phyloP scores from a whole-genome alignment of 2,113 vertebrate species.

The Rattus rattus region DNA sequence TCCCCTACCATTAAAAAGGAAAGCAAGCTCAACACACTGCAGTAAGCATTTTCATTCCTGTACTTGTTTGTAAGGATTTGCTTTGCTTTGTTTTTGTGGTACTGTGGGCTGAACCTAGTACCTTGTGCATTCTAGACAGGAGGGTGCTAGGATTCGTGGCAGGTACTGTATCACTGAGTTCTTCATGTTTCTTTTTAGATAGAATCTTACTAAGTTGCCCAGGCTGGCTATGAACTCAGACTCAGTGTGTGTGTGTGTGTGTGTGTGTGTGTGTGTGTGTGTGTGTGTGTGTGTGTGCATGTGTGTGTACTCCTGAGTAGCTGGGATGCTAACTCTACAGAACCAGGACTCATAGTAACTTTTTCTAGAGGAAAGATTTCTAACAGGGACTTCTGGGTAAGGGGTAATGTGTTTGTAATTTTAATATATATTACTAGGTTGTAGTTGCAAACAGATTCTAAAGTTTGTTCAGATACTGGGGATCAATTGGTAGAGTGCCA shows the following conservation, averaged over 20 bases:
- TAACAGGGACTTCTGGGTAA: background rate
- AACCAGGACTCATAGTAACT: background rate
- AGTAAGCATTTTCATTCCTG: background rate
- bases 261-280: too few species aligned
- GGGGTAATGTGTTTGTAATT: background rate
- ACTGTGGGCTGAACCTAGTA: background rate
- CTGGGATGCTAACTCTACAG: background rate
- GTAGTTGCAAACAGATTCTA: background rate
- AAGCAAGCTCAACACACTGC: background rate
- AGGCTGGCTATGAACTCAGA: background rate
- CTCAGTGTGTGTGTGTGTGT: background rate
- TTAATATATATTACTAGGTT: background rate
- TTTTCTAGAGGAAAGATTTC: background rate
- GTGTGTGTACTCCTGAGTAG: background rate
- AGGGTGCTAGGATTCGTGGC: background rate
- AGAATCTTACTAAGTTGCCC: background rate
- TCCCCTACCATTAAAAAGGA: background rate
- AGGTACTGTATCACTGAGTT: background rate
- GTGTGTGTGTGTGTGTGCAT: too few species aligned
- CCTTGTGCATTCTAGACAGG: background rate
- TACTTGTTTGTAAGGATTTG: background rate
- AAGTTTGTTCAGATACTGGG: background rate
- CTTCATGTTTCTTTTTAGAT: background rate
- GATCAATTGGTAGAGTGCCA: background rate
- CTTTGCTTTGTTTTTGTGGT: background rate